Base-by-base conservation (phyloP, 2,113 vertebrate species). In the Nothoprocta pentlandii region DNA sequence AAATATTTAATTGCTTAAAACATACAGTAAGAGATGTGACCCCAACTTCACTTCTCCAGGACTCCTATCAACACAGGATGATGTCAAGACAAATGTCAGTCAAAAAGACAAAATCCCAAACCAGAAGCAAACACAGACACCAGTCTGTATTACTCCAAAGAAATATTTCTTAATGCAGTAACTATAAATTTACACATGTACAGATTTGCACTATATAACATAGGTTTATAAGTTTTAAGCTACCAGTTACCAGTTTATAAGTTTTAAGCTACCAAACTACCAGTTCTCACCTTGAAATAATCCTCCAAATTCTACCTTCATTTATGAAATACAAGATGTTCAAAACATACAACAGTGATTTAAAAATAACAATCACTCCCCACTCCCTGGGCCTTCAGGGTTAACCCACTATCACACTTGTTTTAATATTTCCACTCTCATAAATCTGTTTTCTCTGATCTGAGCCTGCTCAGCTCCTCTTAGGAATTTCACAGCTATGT, bases 131-230 rank as follows among this genome's bases (percentile, higher is more conserved):
- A 20, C n/a, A 61, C 0, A 2, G 30, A 46, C 5, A 4, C 12
- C 16, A 30, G 51, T 15, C 4, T 54, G 73, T 49, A 36, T 36
- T 16, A 6, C 61, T 75, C 6, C 16, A 73, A 82, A 25, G 12
- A 19, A 77, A 7, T 8, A 25, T 8, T 39, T 71, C 12, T 46
- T 47, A 51, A 0, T 7, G 21, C 16, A 63, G 54, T 13, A 89
- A 4, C 23, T 67, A 2, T 19, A 25, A 22, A 11, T 17, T 49
- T 7, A 51, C 10, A 51, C 9, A 59, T 2, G 1, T 9, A 26
- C 0, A 69, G 22, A 41, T 41, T 26, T 36, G n/a, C 30, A 30
- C 16, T 2, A 4, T 4, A 32, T 26, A 26, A 15, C 2, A 3
- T 4, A 32, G 34, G 6, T 28, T 73, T 75, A 17, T 6, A 9